A percentile compares a stretch with the other conserved stretches of the same genome.
Evolutionary conservation across 2,888 invertebrate species (phyloP).

Genomic region (Eupithecia abbreviata): DNA sequence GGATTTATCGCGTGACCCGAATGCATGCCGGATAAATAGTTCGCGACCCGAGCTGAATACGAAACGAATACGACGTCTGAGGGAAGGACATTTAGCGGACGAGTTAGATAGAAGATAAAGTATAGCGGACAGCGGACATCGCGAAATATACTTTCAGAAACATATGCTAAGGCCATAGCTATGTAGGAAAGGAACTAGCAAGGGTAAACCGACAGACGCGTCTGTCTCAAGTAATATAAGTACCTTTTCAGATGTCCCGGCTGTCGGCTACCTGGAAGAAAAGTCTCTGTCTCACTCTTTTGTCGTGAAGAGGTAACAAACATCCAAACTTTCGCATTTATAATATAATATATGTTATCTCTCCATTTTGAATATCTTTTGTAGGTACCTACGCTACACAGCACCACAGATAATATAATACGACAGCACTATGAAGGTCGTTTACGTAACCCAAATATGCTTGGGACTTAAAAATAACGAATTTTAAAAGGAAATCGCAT

Average conservation of each 20-base stretch:
- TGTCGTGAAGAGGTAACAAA: too few relatives aligned
- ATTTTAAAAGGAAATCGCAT: not conserved
- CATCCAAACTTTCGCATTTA: too few relatives aligned
- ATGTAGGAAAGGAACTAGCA: not conserved
- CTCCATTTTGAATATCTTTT: not conserved
- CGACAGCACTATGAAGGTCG: not conserved
- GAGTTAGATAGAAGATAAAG: not conserved
- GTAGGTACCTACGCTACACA: too few relatives aligned
- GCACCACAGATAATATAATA: too few relatives aligned
- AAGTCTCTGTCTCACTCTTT: too few relatives aligned
- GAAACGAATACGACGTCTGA: conserved; percentile 20
- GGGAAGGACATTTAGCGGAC: not conserved
- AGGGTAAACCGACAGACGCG: not conserved
- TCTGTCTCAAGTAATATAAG: not conserved
- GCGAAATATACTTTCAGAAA: not conserved
- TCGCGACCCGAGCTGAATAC: conserved; percentile 49
- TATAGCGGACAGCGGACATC: conserved; percentile 3
- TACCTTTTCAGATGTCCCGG: too few relatives aligned
- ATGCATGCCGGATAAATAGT: conserved; percentile 68
- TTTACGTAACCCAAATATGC: not conserved
- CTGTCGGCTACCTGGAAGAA: too few relatives aligned
- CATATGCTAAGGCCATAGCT: not conserved
- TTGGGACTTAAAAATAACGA: too few relatives aligned
- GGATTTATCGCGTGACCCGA: conserved; percentile 74
- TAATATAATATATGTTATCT: too few relatives aligned